phyloP scores from a whole-genome alignment of 2,797 vertebrate species.

The Acropternis orthonyx region DNA sequence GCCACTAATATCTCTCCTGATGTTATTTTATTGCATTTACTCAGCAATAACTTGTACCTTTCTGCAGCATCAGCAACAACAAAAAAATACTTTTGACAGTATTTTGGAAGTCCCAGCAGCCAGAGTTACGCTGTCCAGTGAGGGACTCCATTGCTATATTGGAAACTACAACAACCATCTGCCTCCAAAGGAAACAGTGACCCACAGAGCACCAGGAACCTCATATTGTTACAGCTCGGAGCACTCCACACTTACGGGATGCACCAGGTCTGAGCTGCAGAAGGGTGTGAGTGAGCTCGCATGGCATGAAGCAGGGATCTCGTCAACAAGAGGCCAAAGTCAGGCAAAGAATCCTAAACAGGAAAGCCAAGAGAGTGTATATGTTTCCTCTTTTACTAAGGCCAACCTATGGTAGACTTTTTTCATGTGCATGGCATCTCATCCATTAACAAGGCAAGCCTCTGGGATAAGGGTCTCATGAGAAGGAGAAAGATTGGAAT shows the following conservation, averaged over 20 bases:
- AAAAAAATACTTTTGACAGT: not conserved
- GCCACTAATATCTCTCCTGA: not conserved
- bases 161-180: not conserved
- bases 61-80: slow-evolving; percentile 16
- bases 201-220: not conserved
- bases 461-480: not conserved
- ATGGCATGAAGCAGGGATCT: not conserved
- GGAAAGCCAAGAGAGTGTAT: slow-evolving; percentile 13
- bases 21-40: not conserved
- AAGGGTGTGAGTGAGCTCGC: not conserved
- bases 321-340: not conserved
- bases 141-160: not conserved
- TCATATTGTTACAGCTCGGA: slow-evolving; percentile 12
- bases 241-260: not conserved
- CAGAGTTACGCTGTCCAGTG: not conserved
- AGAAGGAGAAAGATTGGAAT: not conserved
- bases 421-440: not conserved
- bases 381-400: not conserved
- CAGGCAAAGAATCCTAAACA: slow-evolving; percentile 2
- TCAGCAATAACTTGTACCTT: not conserved
- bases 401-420: slow-evolving; percentile 5
- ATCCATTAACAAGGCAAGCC: not conserved
- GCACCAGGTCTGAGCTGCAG: not conserved
- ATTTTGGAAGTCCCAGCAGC: not conserved
- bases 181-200: slow-evolving; percentile 40